Conservation (phyloP, 2,888 invertebrate genomes). For the Leptopilina drosophilae region DNA sequence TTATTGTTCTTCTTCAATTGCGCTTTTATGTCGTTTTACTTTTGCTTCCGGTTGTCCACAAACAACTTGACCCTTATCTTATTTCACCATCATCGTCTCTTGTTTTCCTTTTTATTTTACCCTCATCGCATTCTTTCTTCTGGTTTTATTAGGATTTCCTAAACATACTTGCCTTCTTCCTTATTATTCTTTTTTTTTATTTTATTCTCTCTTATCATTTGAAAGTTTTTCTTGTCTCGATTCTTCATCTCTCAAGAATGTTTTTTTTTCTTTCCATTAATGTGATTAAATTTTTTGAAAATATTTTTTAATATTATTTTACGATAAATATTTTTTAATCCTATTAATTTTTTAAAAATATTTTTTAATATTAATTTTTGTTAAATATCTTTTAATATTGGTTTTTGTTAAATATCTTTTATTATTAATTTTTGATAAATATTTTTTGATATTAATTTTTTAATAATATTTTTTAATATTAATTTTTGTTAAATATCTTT, state of each 20-base stretch:
- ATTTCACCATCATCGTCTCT: constrained; percentile 14
- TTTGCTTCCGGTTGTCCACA: constrained; percentile 14
- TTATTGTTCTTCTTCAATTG: constrained; percentile 27
- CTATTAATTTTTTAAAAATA: too few relatives aligned
- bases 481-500: too few relatives aligned
- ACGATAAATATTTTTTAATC: too few relatives aligned
- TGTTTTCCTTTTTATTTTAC: neutral
- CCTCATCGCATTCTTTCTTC: constrained; percentile 1
- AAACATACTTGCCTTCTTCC: constrained; percentile 11
- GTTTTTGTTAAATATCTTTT: too few relatives aligned
- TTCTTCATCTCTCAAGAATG: neutral
- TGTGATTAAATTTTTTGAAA: neutral
- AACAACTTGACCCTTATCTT: constrained; percentile 31
- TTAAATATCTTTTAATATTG: too few relatives aligned
- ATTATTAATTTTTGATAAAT: too few relatives aligned
- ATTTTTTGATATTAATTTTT: too few relatives aligned
- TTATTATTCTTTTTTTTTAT: constrained; percentile 17
- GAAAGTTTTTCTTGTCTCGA: neutral
- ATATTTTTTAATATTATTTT: too few relatives aligned
- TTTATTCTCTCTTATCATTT: neutral
- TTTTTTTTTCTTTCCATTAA: neutral
- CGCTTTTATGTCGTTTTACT: constrained; percentile 17
- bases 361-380: too few relatives aligned
- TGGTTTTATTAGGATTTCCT: constrained; percentile 32
- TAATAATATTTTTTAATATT: too few relatives aligned